A percentile compares a stretch with the other conserved stretches of the same genome.
These are phyloP conservation scores for Sepiola atlantica DNA, from an alignment of 2,888 invertebrate genomes.

Conservation along the genomic window DNA sequence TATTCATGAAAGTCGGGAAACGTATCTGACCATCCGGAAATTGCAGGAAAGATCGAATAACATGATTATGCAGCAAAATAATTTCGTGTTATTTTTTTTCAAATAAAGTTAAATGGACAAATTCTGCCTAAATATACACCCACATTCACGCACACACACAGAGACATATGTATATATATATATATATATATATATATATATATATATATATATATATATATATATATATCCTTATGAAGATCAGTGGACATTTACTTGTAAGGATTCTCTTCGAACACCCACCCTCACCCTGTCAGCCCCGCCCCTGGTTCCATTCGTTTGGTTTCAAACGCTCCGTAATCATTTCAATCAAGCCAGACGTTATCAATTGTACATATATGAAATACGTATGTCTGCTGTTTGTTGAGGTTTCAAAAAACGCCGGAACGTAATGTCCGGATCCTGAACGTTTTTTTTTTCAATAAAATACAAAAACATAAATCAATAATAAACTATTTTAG, in stretches of 20 bases:
- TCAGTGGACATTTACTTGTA: neutral
- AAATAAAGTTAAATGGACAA: too few species aligned
- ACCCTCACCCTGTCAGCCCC: constrained; percentile 15
- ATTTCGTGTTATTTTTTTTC: too few species aligned
- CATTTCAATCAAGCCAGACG: constrained; percentile 22
- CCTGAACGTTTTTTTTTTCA: neutral
- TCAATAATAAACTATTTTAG: neutral
- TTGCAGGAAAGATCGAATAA: too few species aligned
- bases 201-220: constrained; percentile 45
- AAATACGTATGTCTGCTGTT: neutral
- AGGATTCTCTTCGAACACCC: neutral
- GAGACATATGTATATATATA: neutral
- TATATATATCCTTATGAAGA: constrained; percentile 14
- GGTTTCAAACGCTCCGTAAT: neutral
- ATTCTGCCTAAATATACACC: too few species aligned
- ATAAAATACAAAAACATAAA: neutral
- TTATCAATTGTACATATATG: neutral
- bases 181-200: constrained; percentile 24
- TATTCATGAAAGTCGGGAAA: too few species aligned
- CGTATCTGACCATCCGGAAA: too few species aligned
- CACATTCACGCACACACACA: neutral
- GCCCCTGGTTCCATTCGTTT: neutral
- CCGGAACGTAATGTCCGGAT: neutral
- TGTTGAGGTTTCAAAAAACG: neutral
- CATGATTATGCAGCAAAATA: too few species aligned